Percentiles rank a stretch among this genome's conserved stretches.
phyloP scores from a whole-genome alignment of 2,888 invertebrate genomes.

The Drosophila kuntzei region DNA sequence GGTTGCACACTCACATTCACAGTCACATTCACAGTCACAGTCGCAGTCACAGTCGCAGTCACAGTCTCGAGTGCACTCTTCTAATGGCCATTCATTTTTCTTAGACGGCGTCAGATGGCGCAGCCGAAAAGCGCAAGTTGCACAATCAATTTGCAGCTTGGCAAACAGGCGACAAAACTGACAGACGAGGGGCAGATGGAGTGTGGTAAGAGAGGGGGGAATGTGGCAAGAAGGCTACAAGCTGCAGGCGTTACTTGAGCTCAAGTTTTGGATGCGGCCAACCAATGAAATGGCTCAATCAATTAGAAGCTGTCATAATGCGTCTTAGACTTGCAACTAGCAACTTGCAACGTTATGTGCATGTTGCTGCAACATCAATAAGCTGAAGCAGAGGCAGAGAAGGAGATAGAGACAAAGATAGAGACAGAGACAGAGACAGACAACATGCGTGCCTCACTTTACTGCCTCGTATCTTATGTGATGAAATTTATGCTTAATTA shows the following conservation, averaged over 20 bases:
- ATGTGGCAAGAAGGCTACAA: background rate
- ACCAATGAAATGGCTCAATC: conserved; percentile 77
- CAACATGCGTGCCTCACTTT: conserved; percentile 71
- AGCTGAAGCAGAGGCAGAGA: conserved; percentile 29
- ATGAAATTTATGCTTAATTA: conserved; percentile 85
- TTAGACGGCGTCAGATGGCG: conserved; percentile 68
- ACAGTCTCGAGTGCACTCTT: conserved; percentile 31
- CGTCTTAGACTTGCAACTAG: conserved; percentile 24
- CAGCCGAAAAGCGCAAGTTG: conserved; percentile 65
- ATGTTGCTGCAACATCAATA: conserved; percentile 78
- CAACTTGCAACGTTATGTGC: conserved; percentile 47
- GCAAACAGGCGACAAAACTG: conserved; percentile 68
- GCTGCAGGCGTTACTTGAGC: conserved; percentile 31
- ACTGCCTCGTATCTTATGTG: conserved; percentile 79
- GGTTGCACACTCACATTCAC: background rate
- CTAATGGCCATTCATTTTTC: conserved; percentile 74
- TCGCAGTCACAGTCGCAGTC: background rate
- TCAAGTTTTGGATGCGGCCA: conserved; percentile 59
- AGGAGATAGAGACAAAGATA: background rate
- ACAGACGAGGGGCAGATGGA: conserved; percentile 32
- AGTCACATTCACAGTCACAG: background rate
- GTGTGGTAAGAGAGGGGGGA: background rate
- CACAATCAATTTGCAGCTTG: conserved; percentile 66
- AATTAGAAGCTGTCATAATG: conserved; percentile 74
- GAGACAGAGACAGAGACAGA: conserved; percentile 3